Percentiles rank a stretch among this genome's conserved stretches.
These are phyloP conservation scores for Vireo altiloquus DNA, from an alignment of 2,113 vertebrate genomes.

Conservation along the genomic window DNA sequence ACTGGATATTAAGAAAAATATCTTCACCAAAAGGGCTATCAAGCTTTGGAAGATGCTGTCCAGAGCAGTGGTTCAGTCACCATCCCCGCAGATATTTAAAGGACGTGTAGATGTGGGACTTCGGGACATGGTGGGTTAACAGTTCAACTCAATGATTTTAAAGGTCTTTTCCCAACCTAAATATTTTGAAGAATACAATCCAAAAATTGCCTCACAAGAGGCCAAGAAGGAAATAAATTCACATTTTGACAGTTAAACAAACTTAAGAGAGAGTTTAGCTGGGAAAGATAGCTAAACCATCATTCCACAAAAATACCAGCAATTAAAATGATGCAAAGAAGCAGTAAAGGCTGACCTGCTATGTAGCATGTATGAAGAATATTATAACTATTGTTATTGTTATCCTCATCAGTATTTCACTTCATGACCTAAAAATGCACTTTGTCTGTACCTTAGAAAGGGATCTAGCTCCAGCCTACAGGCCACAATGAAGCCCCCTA, in stretches of 20 bases:
- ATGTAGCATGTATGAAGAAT: background rate
- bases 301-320: background rate
- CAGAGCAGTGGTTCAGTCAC: background rate
- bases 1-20: background rate
- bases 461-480: background rate
- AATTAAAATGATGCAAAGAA: background rate
- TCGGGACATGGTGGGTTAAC: background rate
- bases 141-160: background rate
- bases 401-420: background rate
- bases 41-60: background rate
- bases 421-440: background rate
- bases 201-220: background rate
- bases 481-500: background rate
- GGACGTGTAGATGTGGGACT: accelerated
- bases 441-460: background rate
- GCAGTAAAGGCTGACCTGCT: background rate
- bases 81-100: background rate
- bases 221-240: background rate
- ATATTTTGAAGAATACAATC: background rate
- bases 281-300: background rate
- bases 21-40: background rate
- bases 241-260: background rate
- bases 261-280: too few species aligned
- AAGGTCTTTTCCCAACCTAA: background rate
- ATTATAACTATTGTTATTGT: background rate